A percentile compares a stretch with the other conserved stretches of the same genome.
Conservation (phyloP, 1,140 invertebrate species). For the Halictus rubicundus region DNA sequence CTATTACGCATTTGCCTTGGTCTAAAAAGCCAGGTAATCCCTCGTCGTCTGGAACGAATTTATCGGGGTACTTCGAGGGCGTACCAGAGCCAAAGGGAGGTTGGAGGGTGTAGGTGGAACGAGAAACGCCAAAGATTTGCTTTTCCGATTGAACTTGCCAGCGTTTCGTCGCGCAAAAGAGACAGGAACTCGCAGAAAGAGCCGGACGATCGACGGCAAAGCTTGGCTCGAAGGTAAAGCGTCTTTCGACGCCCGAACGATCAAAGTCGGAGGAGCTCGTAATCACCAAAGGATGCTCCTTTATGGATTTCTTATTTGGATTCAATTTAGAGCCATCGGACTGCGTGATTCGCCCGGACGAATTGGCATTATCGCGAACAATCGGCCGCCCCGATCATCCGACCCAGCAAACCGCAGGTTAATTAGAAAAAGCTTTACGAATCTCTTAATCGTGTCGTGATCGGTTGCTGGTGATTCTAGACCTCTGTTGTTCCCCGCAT, state of each 20-base stretch:
- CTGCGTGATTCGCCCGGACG: slow-evolving; percentile 63
- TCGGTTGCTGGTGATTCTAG: neutral
- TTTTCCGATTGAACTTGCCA: slow-evolving; percentile 77
- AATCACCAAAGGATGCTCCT: slow-evolving; percentile 76
- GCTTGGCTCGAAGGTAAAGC: slow-evolving; percentile 57
- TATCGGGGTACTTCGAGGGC: slow-evolving; percentile 65
- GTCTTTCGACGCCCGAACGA: slow-evolving; percentile 77
- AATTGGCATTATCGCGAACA: slow-evolving; percentile 53
- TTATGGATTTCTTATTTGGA: slow-evolving; percentile 79
- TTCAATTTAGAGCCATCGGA: slow-evolving; percentile 75
- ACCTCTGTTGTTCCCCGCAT: too few species aligned
- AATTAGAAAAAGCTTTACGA: neutral
- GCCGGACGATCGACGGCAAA: slow-evolving; percentile 48
- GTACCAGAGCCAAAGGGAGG: neutral
- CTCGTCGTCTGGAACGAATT: slow-evolving; percentile 69
- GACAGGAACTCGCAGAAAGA: slow-evolving; percentile 16
- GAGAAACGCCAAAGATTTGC: slow-evolving; percentile 75
- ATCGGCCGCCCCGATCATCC: slow-evolving; percentile 21
- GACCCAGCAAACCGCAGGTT: neutral
- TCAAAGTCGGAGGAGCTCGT: slow-evolving; percentile 74
- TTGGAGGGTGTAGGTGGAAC: slow-evolving; percentile 26
- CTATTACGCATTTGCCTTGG: slow-evolving; percentile 58
- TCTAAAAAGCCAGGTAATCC: slow-evolving; percentile 66
- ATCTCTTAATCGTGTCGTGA: neutral
- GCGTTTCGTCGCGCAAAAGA: slow-evolving; percentile 26